Evolutionary conservation across 2,113 vertebrate genomes (phyloP).

Genomic region (Hoplias malabaricus): DNA sequence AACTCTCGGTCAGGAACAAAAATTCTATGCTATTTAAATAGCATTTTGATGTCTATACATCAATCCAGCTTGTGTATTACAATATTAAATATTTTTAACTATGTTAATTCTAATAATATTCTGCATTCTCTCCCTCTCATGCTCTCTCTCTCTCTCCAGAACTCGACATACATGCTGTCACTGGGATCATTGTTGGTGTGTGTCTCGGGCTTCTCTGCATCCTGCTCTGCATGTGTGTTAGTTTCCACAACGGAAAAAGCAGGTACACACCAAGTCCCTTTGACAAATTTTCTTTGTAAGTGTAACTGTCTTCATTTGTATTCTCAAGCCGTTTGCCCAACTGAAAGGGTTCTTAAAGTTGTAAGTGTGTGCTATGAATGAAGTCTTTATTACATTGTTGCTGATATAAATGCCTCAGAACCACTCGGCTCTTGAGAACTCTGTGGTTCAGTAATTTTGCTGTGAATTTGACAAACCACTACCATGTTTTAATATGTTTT

Average conservation of each 20-base stretch:
- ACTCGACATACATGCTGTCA: constrained; percentile 92
- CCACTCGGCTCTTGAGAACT: not conserved
- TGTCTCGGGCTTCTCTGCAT: constrained; percentile 93
- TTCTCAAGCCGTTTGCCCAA: not conserved
- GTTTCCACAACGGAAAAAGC: constrained; percentile 85
- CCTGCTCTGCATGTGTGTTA: constrained; percentile 93
- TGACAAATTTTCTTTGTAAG: not conserved
- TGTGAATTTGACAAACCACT: not conserved
- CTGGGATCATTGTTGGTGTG: constrained; percentile 92
- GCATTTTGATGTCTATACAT: too few species aligned
- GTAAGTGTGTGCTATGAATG: not conserved
- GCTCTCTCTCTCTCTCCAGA: constrained; percentile 54
- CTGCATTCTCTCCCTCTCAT: not conserved
- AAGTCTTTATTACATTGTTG: not conserved
- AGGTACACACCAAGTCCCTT: constrained; percentile 71
- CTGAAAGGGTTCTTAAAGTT: not conserved
- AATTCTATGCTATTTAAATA: too few species aligned
- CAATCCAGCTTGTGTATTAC: too few species aligned
- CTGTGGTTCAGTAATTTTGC: not conserved
- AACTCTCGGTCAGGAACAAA: too few species aligned
- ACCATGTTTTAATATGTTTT: not conserved
- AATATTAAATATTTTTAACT: too few species aligned
- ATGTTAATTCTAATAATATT: not conserved
- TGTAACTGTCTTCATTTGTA: not conserved
- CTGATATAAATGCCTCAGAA: not conserved